Conservation (phyloP, 2,888 invertebrate genomes). For the Thumatha senex region DNA sequence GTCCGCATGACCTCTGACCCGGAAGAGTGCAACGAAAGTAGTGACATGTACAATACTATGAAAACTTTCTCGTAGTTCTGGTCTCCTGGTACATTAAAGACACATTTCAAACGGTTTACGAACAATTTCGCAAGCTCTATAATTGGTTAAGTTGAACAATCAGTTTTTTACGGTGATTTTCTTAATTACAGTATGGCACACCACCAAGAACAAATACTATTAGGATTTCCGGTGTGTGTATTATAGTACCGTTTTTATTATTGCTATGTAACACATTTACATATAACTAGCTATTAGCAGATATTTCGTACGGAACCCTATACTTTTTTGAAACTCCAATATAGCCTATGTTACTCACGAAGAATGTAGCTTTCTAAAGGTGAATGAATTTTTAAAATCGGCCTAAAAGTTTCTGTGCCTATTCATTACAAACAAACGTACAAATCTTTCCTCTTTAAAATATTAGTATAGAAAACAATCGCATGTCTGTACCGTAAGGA, state of each 20-base stretch:
- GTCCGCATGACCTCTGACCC: constrained; percentile 47
- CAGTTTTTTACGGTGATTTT: constrained; percentile 17
- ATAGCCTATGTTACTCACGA: too few species aligned
- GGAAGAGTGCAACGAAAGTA: constrained; percentile 63
- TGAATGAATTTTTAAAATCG: too few species aligned
- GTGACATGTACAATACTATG: constrained; percentile 50
- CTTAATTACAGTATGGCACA: constrained; percentile 1
- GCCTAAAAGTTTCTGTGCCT: too few species aligned
- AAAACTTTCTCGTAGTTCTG: constrained; percentile 62
- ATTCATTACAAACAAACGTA: too few species aligned
- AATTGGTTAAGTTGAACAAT: constrained; percentile 14
- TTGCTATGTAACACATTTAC: background rate
- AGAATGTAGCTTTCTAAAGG: too few species aligned
- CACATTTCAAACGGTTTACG: constrained; percentile 22
- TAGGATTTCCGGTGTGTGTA: background rate
- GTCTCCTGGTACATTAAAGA: constrained; percentile 49
- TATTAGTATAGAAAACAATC: background rate
- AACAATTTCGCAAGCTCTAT: constrained; percentile 18
- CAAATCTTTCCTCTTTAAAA: too few species aligned
- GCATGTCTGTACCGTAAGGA: constrained; percentile 5
- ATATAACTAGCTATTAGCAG: background rate
- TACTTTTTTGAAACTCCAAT: too few species aligned
- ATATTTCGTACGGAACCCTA: too few species aligned
- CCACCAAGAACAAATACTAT: constrained; percentile 3
- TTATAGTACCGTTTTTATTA: constrained; percentile 8